phyloP scores from a whole-genome alignment of 2,797 vertebrate species.

The Silurus lanzhouensis region DNA sequence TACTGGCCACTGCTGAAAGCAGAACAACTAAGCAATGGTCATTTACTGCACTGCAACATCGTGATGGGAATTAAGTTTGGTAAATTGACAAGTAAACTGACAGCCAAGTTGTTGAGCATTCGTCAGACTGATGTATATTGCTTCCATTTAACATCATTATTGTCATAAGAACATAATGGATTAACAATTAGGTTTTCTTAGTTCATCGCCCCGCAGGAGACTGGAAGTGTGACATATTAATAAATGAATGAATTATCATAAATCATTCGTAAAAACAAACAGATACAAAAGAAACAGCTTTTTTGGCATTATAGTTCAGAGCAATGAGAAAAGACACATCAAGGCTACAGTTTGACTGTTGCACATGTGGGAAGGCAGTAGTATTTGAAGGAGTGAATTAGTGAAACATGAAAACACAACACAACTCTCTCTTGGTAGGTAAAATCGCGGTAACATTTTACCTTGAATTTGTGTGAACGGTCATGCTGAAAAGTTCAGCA shows the following conservation, averaged over 20 bases:
- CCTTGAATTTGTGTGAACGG: conserved; percentile 17
- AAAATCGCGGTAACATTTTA: background rate
- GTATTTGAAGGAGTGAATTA: conserved; percentile 44
- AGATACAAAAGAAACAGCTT: conserved; percentile 40
- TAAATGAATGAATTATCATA: background rate
- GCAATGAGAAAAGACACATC: conserved; percentile 53
- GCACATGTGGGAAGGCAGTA: conserved; percentile 59
- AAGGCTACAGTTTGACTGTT: conserved; percentile 59
- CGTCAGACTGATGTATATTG: conserved; percentile 48
- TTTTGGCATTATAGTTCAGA: conserved; percentile 67
- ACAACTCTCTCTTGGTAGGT: background rate
- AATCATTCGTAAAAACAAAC: conserved; percentile 39
- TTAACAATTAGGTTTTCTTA: conserved; percentile 30
- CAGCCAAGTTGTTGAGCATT: conserved; percentile 39
- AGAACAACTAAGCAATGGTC: conserved; percentile 4
- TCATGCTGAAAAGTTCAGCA: conserved; percentile 59
- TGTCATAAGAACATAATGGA: conserved; percentile 40
- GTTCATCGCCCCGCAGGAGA: conserved; percentile 33
- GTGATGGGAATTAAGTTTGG: background rate
- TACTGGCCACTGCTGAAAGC: conserved; percentile 10
- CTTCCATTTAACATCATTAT: conserved; percentile 37
- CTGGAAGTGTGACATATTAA: conserved; percentile 9
- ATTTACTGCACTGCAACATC: conserved; percentile 12
- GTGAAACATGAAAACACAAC: conserved; percentile 28
- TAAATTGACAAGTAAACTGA: conserved; percentile 29